These are phyloP conservation scores for Columba guinea DNA, from an alignment of 2,797 vertebrate species.

Conservation along the genomic window DNA sequence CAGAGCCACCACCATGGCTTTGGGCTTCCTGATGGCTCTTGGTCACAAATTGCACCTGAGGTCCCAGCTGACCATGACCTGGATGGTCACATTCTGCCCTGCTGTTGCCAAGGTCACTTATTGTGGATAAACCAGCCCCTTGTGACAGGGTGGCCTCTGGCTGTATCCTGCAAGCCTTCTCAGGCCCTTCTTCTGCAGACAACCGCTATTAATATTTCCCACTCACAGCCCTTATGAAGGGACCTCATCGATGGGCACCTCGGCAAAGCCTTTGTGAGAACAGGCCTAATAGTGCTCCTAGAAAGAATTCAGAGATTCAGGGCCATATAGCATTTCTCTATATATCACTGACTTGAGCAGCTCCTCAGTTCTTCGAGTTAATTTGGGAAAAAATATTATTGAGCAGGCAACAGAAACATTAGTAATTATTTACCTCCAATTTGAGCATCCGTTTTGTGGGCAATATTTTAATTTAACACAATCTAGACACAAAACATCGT, in stretches of 20 bases:
- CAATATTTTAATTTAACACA: neutral
- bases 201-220: neutral
- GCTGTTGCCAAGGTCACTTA: neutral
- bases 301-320: no score
- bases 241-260: no score
- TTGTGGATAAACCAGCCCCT: accelerated
- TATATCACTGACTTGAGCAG: neutral
- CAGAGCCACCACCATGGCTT: accelerated
- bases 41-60: neutral
- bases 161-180: neutral
- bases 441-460: neutral
- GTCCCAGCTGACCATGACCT: neutral
- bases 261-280: neutral
- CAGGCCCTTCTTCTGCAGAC: no score
- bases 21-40: no score
- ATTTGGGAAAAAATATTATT: neutral
- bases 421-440: neutral
- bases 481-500: accelerated
- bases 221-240: no score
- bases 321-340: neutral
- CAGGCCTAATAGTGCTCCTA: neutral
- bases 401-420: no score
- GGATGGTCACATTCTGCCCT: neutral
- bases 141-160: neutral
- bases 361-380: neutral